Evolutionary conservation across 2,797 vertebrate genomes (phyloP).

Genomic region (Oophaga sylvatica): DNA sequence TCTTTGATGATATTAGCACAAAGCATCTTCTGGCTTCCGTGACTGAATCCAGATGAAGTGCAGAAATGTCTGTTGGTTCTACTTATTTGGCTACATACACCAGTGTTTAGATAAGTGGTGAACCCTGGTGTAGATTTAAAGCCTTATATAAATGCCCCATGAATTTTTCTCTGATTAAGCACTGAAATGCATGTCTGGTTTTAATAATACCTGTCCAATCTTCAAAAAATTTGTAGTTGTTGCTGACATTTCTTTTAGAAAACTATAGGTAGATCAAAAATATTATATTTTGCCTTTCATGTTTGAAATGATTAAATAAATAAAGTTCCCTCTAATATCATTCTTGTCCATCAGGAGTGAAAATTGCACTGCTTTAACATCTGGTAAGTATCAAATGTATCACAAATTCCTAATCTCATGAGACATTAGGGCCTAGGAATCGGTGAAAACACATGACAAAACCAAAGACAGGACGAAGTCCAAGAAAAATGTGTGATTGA

Average conservation of each 20-base stretch:
- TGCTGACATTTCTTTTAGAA: constrained; percentile 60
- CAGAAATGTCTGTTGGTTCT: constrained; percentile 31
- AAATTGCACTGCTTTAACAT: constrained; percentile 60
- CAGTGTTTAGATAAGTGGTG: constrained; percentile 29
- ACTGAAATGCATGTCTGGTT: constrained; percentile 57
- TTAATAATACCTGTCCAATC: constrained; percentile 55
- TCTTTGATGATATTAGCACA: constrained; percentile 40
- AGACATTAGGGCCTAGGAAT: constrained; percentile 57
- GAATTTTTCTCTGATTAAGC: constrained; percentile 53
- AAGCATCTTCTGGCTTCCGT: constrained; percentile 27
- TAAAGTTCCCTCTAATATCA: constrained; percentile 67
- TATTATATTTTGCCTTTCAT: constrained; percentile 64
- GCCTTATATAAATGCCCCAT: constrained; percentile 37
- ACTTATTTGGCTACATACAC: constrained; percentile 11
- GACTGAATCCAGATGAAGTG: constrained; percentile 31
- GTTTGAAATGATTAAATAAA: constrained; percentile 67
- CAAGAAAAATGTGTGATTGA: constrained; percentile 37
- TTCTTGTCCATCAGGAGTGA: constrained; percentile 65
- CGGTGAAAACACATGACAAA: constrained; percentile 49
- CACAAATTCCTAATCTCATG: constrained; percentile 50
- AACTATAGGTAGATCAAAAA: constrained; percentile 59
- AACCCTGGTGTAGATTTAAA: constrained; percentile 38
- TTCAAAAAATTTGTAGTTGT: constrained; percentile 59
- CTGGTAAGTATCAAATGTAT: constrained; percentile 67
- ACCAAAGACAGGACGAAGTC: constrained; percentile 60